These are phyloP conservation scores for Blastobasis lacticolella DNA, from an alignment of 2,888 invertebrate species.

Conservation along the genomic window DNA sequence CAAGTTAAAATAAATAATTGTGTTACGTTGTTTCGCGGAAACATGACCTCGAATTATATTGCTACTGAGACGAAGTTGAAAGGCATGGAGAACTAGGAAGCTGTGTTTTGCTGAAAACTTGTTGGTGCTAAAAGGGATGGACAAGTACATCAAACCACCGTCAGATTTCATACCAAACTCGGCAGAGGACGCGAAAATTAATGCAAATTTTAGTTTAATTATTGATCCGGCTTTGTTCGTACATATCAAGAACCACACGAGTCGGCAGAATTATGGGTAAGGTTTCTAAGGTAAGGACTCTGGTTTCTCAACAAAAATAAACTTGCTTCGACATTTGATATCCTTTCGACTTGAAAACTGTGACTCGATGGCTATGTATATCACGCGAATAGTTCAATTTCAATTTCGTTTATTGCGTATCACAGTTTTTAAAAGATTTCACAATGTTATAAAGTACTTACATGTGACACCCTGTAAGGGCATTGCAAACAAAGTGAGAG, in stretches of 20 bases:
- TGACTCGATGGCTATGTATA: neutral
- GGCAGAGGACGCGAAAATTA: neutral
- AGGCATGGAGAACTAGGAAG: constrained; percentile 11
- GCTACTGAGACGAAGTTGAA: constrained; percentile 11
- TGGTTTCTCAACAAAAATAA: neutral
- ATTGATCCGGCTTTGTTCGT: neutral
- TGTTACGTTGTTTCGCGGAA: neutral
- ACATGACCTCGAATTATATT: constrained; percentile 6
- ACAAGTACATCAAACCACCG: neutral
- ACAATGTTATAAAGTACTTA: too few species aligned
- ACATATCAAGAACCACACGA: neutral
- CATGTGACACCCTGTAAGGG: too few species aligned
- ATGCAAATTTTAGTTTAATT: neutral
- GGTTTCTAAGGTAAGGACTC: too few species aligned
- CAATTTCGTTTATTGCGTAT: too few species aligned
- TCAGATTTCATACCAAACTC: neutral
- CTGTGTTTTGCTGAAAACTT: constrained; percentile 9
- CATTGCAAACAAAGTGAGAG: too few species aligned
- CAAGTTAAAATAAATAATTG: neutral
- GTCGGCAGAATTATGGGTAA: neutral
- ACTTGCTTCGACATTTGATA: neutral
- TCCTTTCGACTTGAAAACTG: neutral
- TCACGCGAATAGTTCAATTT: neutral
- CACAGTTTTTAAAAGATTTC: too few species aligned
- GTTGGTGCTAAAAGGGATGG: neutral